These are phyloP conservation scores for Tromatobia lineatoria DNA, from an alignment of 2,888 invertebrate genomes.

Conservation along the genomic window DNA sequence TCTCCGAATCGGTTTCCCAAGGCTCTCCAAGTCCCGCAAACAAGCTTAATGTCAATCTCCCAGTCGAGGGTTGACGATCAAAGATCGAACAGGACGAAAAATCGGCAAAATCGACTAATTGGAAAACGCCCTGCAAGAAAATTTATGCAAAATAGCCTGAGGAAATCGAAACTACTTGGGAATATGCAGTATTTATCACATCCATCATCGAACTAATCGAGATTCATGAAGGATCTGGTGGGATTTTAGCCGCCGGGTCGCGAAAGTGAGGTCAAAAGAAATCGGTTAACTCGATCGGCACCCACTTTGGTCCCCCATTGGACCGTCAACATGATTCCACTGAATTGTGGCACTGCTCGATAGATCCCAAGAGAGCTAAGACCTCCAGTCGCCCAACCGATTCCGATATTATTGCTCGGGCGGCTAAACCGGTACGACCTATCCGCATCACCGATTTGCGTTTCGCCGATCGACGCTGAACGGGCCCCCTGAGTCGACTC, in stretches of 20 bases:
- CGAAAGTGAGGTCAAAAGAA: neutral
- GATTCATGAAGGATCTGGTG: neutral
- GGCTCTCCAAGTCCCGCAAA: neutral
- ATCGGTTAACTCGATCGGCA: slow-evolving; percentile 26
- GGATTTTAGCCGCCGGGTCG: slow-evolving; percentile 22
- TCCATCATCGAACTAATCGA: neutral
- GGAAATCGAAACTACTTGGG: neutral
- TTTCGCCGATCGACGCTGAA: slow-evolving; percentile 2
- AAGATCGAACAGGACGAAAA: neutral
- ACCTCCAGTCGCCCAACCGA: slow-evolving; percentile 37
- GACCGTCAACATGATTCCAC: neutral
- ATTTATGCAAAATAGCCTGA: neutral
- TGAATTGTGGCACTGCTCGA: neutral
- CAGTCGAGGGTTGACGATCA: neutral
- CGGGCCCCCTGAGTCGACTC: neutral
- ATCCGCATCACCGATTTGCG: slow-evolving; percentile 40
- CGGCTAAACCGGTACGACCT: slow-evolving; percentile 34
- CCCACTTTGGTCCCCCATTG: slow-evolving; percentile 24
- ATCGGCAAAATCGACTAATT: neutral
- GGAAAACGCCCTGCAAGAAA: neutral
- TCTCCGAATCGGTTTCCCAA: neutral
- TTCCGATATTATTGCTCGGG: slow-evolving; percentile 41
- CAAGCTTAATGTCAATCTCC: neutral
- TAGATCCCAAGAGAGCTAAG: slow-evolving; percentile 1
- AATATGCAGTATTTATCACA: neutral